Evolutionary conservation across 2,888 invertebrate species (phyloP).

Genomic region (Cheilosia vernalis): DNA sequence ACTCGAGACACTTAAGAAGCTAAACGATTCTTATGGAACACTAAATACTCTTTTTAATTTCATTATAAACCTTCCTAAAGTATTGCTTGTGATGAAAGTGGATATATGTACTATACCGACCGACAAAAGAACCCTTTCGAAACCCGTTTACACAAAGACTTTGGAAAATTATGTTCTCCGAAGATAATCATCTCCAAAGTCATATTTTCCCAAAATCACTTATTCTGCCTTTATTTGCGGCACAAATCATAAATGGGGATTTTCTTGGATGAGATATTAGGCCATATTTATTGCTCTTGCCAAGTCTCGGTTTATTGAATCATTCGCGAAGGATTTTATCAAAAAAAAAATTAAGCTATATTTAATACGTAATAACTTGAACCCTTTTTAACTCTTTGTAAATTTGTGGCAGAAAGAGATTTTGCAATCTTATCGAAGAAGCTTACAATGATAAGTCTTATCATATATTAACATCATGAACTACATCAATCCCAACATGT

Average conservation of each 20-base stretch:
- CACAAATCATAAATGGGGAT: constrained; percentile 54
- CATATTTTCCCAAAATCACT: constrained; percentile 50
- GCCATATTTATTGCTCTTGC: constrained; percentile 27
- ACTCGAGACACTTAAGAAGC: too few species aligned
- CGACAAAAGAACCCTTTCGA: background rate
- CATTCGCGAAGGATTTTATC: constrained; percentile 59
- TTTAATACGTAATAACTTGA: constrained; percentile 43
- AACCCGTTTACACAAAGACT: constrained; percentile 12
- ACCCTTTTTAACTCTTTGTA: background rate
- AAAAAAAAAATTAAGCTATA: constrained; percentile 22
- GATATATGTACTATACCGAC: background rate
- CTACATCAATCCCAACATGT: constrained; percentile 48
- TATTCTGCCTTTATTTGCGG: constrained; percentile 12
- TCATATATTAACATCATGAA: constrained; percentile 54
- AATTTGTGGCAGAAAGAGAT: background rate
- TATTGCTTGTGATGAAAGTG: background rate
- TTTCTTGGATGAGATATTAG: constrained; percentile 46
- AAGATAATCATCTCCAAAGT: constrained; percentile 22
- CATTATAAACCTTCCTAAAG: background rate
- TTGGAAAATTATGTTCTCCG: constrained; percentile 9
- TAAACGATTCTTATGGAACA: too few species aligned
- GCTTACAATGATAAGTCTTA: constrained; percentile 45
- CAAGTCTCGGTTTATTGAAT: constrained; percentile 65
- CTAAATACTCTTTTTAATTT: background rate
- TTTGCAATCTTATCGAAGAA: constrained; percentile 16